Evolutionary conservation across 2,797 vertebrate genomes (phyloP), one percentile per base, ranked within the genome.

Genomic region (Poeciliopsis infans): DNA sequence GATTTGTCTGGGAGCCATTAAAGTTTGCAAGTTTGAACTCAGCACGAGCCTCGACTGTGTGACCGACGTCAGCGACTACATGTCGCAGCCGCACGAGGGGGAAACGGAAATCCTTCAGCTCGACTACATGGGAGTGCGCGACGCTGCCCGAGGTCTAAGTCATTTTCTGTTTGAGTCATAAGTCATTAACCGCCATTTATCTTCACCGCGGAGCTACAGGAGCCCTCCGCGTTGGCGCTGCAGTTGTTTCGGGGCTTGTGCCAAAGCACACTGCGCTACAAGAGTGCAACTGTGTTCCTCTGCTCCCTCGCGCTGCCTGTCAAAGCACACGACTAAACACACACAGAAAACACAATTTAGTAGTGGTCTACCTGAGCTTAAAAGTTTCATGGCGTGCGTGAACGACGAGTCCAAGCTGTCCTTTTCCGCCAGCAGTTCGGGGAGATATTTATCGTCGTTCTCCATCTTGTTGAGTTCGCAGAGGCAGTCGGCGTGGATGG

Each of bases 321-420:
- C 31, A 5, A 72, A 55, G 18, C 46, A 36, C 1, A 39, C 15
- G 15, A 61, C 7, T 25, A 68, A 25, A 68, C 33, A 39, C 10
- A 36, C 15, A 20, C 20, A 23, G 28, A 57, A 57, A 25, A 59
- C 31, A 16, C 28, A 4, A 16, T 7, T n/a, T 13, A 33, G 47
- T 53, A 49, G 41, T 31, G 83, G 84, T 95, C 96, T 94, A 97
- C 98, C 98, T 96, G 96, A 95, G 47, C 95, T 95, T 75, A 99
- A 95, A 85, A 99, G 96, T 96, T 98, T 97, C 97, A 96, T 98
- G 45, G 98, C 97, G 86, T 99, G 98, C 0, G 97, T 98, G 92
- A 99, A 99, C 12, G 98, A 99, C 13, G 97, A 96, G 90, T 99
- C 98, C 88, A 99, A 90, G 55, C 98, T 99, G 93, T 99, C 98